phyloP scores from a whole-genome alignment of 2,113 vertebrate genomes.

The Erinaceus europaeus region DNA sequence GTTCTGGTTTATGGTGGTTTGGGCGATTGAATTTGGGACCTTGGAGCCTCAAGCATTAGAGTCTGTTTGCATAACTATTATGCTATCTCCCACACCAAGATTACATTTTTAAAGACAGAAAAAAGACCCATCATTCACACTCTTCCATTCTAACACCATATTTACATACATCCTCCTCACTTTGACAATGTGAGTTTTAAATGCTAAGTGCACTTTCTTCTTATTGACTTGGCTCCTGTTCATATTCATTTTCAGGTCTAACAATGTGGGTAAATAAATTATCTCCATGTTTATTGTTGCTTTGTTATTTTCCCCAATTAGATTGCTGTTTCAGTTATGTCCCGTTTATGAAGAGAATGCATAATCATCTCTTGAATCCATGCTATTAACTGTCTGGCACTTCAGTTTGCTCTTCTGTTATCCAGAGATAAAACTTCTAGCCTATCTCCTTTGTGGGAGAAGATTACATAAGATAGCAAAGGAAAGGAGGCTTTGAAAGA shows the following conservation, averaged over 20 bases:
- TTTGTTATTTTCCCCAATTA: not conserved
- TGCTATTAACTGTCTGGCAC: conserved; percentile 67
- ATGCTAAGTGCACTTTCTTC: not conserved
- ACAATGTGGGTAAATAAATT: not conserved
- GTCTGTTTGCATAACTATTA: too few species aligned
- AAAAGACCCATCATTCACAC: not conserved
- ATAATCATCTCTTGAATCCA: conserved; percentile 49
- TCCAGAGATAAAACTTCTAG: conserved; percentile 61
- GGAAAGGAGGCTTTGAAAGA: conserved; percentile 37
- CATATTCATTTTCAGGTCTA: not conserved
- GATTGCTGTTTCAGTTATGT: conserved; percentile 4
- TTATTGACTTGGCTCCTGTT: not conserved
- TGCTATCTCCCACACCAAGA: too few species aligned
- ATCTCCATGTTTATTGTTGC: not conserved
- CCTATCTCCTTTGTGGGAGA: conserved; percentile 13
- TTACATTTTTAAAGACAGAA: not conserved
- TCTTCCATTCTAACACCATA: not conserved
- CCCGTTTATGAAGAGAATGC: conserved; percentile 54
- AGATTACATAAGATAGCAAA: conserved; percentile 51
- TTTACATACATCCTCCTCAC: not conserved
- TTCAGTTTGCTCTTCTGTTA: conserved; percentile 38
- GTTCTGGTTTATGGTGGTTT: too few species aligned
- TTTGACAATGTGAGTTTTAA: not conserved
- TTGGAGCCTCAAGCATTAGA: too few species aligned
- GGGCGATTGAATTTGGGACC: too few species aligned